Base-by-base conservation (phyloP, 30 jellyfish, hydroid and myxozoan species). In the Cassiopea andromeda region DNA sequence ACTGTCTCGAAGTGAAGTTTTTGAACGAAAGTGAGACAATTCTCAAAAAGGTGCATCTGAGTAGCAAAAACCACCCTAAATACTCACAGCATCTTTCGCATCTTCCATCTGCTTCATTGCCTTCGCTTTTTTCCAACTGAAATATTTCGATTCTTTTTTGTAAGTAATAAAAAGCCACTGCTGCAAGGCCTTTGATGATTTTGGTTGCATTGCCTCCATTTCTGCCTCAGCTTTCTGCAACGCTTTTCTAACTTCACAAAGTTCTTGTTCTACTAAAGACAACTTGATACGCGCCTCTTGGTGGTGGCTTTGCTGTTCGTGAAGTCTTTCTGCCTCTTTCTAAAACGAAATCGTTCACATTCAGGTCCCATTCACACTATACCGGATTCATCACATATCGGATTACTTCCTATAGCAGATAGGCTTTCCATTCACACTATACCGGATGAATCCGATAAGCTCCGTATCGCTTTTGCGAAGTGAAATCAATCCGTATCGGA, bases 271-370 rank as follows among this genome's bases (percentile, higher is more conserved):
- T 9, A 95, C 95, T 79, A 95, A 67, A 7, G 93, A 47, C 96
- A 95, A n/a, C 81, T 95, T 91, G 7, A 91, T 83, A 59, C 95
- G 85, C 49, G 90, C 98, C 67, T 95, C 99, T 74, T 91, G 78
- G 85, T 87, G 95, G 74, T 95, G 88, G 57, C 91, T 82, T 69
- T 95, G 68, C 73, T 95, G 98, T n/a, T 18, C 81, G 75, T 89
- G 98, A 46, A 95, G 86, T 44, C 97, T 80, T 72, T 87, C 98
- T 45, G 99, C 98, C 75, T 95, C 99, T 87, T 88, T 82, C 99
- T 95, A 17, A 4, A 80, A 58, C 14, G 4, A 8, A 61, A 61
- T 14, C 44, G 49, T 44, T 18, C 14, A 48, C 58, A 2, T 17
- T 17, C 45, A 14, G 6, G 14, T n/a, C n/a, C n/a, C n/a, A n/a